These are phyloP conservation scores for Strongylocentrotus purpuratus DNA, from an alignment of 35 echinoderm and acorn worm species.

Conservation along the genomic window DNA sequence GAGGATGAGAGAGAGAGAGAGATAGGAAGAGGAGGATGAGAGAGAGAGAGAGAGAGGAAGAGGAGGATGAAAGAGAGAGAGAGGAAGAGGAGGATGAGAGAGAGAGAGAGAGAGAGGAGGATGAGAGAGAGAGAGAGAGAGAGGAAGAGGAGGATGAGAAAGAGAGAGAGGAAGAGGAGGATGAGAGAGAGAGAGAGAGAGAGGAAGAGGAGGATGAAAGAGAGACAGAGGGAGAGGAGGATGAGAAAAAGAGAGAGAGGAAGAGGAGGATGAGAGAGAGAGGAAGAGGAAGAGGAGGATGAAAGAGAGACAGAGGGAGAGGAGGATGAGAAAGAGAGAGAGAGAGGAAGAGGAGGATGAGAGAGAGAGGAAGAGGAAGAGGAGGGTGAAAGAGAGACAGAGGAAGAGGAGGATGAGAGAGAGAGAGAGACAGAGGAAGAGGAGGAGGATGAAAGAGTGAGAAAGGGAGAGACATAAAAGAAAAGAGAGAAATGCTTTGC, in stretches of 20 bases:
- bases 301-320: background rate
- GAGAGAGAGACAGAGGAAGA: background rate
- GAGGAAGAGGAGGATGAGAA: background rate
- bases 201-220: background rate
- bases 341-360: background rate
- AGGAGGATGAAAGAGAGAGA: background rate
- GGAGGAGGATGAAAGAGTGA: too few species aligned
- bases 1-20: background rate
- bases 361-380: background rate
- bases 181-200: background rate
- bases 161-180: background rate
- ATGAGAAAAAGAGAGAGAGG: background rate
- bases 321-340: background rate
- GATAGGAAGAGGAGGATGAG: background rate
- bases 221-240: background rate
- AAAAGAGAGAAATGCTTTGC: too few species aligned
- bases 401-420: background rate
- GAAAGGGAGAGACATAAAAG: too few species aligned
- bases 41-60: background rate
- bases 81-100: too few species aligned
- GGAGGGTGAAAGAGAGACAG: background rate
- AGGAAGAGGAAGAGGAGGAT: background rate
- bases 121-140: background rate
- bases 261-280: background rate
- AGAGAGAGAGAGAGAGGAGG: background rate